Conservation (phyloP, 2,113 vertebrate genomes). For the Cinclus mexicanus region DNA sequence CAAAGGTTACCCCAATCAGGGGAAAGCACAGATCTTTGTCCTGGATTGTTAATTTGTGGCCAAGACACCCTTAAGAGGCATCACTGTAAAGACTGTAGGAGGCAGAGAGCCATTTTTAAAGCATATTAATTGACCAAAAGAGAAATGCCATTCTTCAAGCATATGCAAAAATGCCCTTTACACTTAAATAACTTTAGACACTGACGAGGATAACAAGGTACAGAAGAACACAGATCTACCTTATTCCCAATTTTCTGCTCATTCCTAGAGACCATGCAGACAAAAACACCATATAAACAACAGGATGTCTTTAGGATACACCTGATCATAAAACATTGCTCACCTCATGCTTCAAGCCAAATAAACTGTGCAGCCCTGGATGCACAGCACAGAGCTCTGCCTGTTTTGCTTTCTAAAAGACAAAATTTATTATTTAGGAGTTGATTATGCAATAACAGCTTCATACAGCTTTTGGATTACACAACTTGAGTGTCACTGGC, state of each 20-base stretch:
- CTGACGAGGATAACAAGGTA: neutral
- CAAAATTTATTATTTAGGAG: neutral
- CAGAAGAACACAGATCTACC: neutral
- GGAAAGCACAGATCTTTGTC: neutral
- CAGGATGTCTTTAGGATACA: neutral
- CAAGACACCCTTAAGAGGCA: neutral
- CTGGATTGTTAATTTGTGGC: neutral
- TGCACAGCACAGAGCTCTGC: neutral
- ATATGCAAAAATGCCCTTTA: neutral
- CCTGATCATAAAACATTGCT: neutral
- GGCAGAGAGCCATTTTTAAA: neutral
- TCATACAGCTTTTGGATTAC: neutral
- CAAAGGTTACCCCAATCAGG: neutral
- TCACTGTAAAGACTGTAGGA: neutral
- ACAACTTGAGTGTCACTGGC: fast-evolving
- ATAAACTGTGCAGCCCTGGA: neutral
- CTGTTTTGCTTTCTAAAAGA: neutral
- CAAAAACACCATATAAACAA: neutral
- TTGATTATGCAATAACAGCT: neutral
- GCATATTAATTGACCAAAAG: neutral
- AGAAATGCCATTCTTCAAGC: neutral
- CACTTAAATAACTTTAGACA: neutral
- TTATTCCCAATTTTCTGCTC: neutral
- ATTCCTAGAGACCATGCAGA: neutral
- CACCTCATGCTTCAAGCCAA: neutral